phyloP scores from a whole-genome alignment of 2,113 vertebrate species.

The Nothobranchius furzeri region DNA sequence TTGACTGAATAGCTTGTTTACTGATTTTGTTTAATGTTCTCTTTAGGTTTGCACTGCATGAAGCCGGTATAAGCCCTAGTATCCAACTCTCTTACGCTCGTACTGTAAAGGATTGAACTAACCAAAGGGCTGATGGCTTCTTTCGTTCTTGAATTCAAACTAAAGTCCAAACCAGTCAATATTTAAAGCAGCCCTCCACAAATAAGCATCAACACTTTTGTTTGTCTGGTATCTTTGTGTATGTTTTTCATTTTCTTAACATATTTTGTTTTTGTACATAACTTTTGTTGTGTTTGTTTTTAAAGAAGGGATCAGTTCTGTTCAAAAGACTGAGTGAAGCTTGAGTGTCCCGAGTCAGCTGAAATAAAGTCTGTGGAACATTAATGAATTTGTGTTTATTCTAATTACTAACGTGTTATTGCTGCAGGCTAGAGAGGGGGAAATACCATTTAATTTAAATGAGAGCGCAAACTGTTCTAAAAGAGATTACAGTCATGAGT shows the following conservation, averaged over 20 bases:
- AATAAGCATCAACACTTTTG: constrained; percentile 49
- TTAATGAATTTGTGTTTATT: neutral
- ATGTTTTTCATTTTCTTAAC: constrained; percentile 44
- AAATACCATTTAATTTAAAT: neutral
- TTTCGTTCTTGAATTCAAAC: constrained; percentile 19
- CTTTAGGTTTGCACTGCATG: constrained; percentile 62
- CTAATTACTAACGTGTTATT: neutral
- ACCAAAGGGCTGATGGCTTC: constrained; percentile 59
- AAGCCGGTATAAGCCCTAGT: constrained; percentile 44
- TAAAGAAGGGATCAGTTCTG: constrained; percentile 71
- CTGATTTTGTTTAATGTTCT: constrained; percentile 31
- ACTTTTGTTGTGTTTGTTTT: constrained; percentile 52
- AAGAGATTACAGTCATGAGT: too few relatives aligned
- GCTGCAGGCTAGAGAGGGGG: neutral
- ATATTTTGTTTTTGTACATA: constrained; percentile 70
- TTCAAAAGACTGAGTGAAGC: constrained; percentile 56
- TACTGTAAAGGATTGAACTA: constrained; percentile 24
- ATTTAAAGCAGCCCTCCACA: constrained; percentile 50
- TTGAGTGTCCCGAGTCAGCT: constrained; percentile 58
- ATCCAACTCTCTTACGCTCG: constrained; percentile 40
- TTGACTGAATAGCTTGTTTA: constrained; percentile 41
- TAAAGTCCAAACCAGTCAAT: constrained; percentile 41
- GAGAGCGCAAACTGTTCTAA: too few relatives aligned
- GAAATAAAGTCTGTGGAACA: constrained; percentile 70
- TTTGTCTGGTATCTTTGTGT: constrained; percentile 40